Evolutionary conservation across 1,140 invertebrate species (phyloP).

Genomic region (Nephotettix cincticeps): DNA sequence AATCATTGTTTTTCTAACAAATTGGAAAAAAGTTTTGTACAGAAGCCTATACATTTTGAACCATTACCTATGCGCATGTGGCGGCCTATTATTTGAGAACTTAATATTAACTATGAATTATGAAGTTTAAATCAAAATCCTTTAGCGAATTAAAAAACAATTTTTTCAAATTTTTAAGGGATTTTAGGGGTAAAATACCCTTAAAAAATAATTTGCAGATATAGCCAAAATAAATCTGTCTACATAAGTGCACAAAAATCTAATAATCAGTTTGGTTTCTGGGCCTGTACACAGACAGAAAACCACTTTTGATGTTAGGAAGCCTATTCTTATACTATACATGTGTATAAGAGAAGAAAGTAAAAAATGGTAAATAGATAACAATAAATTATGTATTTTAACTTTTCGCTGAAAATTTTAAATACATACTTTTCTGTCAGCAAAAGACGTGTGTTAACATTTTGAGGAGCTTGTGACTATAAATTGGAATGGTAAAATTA

Average conservation of each 20-base stretch:
- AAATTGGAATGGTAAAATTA: too few species aligned
- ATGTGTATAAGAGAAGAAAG: too few species aligned
- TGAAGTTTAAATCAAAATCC: not conserved
- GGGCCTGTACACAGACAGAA: not conserved
- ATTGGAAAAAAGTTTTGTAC: not conserved
- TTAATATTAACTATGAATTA: not conserved
- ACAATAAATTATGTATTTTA: too few species aligned
- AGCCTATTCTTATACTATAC: too few species aligned
- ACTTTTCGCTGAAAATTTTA: too few species aligned
- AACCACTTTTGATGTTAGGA: constrained; percentile 35
- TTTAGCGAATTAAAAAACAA: not conserved
- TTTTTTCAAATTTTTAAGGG: not conserved
- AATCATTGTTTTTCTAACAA: too few species aligned
- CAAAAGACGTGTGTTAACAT: too few species aligned
- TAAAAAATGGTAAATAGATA: too few species aligned
- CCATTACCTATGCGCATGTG: not conserved
- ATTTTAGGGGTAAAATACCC: not conserved
- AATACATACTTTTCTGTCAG: too few species aligned
- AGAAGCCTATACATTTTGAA: not conserved
- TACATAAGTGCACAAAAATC: not conserved
- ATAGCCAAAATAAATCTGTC: not conserved
- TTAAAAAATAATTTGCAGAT: not conserved
- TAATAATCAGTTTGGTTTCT: not conserved
- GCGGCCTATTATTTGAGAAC: not conserved
- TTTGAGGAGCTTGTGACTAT: too few species aligned